These are phyloP conservation scores for Cecropterus lyciades DNA, from an alignment of 1,140 invertebrate species.

Conservation along the genomic window DNA sequence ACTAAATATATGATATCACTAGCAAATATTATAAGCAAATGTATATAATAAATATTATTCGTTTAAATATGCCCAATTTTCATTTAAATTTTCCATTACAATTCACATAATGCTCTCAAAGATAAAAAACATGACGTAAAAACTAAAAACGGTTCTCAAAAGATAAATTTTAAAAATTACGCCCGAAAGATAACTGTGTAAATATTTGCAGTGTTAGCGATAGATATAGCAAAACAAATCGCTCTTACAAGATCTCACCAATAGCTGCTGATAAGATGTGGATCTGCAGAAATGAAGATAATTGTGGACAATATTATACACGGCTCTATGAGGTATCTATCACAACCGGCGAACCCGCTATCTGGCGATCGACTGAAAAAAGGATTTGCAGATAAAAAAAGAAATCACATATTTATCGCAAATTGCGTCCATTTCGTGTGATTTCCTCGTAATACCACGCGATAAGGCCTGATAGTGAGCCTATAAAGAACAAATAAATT, in stretches of 20 bases:
- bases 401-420: constrained; percentile 75
- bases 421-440: constrained; percentile 67
- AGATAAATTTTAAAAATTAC: no score
- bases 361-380: constrained; percentile 77
- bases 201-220: constrained; percentile 19
- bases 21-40: no score
- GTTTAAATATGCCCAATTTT: no score
- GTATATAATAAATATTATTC: no score
- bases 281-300: constrained; percentile 44
- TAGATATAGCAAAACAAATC: constrained; percentile 32
- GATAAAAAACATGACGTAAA: no score
- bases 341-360: constrained; percentile 70
- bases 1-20: no score
- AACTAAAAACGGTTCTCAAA: no score
- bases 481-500: constrained; percentile 22
- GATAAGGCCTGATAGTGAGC: constrained; percentile 47
- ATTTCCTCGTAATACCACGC: constrained; percentile 64
- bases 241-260: constrained; percentile 48
- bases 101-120: no score
- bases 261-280: constrained; percentile 53
- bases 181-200: background rate
- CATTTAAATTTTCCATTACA: no score
- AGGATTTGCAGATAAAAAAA: constrained; percentile 71
- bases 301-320: constrained; percentile 36
- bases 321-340: constrained; percentile 44